phyloP scores from a whole-genome alignment of 1,140 invertebrate species.

The Listronotus oregonensis region DNA sequence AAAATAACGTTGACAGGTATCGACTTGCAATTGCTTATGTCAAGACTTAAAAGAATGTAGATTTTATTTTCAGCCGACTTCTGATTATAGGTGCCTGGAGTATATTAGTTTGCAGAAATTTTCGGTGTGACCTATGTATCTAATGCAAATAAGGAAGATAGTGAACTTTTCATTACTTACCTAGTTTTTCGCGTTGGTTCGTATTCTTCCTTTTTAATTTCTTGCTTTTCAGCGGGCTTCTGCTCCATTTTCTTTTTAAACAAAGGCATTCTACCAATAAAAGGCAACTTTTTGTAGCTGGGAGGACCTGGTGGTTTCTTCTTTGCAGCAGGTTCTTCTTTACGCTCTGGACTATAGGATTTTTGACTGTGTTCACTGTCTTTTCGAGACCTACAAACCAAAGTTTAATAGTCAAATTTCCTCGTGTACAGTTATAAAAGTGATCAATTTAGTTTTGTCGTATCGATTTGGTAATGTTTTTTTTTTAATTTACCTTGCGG shows the following conservation, averaged over 20 bases:
- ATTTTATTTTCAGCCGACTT: no score
- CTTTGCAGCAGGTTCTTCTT: constrained; percentile 13
- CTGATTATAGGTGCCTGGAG: no score
- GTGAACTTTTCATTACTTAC: no score
- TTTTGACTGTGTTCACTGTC: constrained; percentile 11
- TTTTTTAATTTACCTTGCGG: not conserved
- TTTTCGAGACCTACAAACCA: constrained; percentile 17
- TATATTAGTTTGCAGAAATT: no score
- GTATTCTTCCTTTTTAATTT: constrained; percentile 54
- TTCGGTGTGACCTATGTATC: no score
- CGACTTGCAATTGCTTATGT: no score
- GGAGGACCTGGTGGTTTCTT: constrained; percentile 46
- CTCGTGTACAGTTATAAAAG: not conserved
- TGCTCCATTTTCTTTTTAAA: constrained; percentile 65
- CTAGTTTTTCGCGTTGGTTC: constrained; percentile 48
- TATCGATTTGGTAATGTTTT: no score
- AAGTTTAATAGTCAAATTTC: not conserved
- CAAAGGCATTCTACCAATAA: constrained; percentile 69
- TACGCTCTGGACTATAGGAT: constrained; percentile 10
- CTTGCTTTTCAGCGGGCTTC: constrained; percentile 48
- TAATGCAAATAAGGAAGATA: no score
- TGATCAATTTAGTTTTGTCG: not conserved
- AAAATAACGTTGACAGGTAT: no score
- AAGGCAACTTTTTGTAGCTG: constrained; percentile 65
- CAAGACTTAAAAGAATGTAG: no score